Percentiles rank a stretch among this genome's conserved stretches.
phyloP scores from a whole-genome alignment of 2,113 vertebrate species.

The Macroglossus sobrinus region DNA sequence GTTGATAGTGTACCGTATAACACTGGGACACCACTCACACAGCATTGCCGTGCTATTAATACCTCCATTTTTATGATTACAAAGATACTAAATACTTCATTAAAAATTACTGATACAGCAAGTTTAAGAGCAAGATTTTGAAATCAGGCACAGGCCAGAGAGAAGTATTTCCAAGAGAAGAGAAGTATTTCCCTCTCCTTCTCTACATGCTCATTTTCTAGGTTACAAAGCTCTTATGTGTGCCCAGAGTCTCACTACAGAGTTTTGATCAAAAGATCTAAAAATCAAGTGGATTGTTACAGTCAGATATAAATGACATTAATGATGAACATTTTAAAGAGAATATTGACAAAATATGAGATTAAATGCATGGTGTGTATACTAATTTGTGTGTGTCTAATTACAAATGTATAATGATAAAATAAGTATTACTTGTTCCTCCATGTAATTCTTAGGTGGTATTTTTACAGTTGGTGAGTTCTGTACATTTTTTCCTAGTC shows the following conservation, averaged over 20 bases:
- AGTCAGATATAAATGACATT: neutral
- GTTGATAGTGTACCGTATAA: neutral
- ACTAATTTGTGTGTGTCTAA: neutral
- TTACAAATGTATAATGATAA: neutral
- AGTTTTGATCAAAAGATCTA: neutral
- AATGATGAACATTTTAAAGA: neutral
- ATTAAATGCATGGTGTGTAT: neutral
- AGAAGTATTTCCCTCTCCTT: neutral
- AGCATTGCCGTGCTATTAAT: neutral
- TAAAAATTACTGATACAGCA: neutral
- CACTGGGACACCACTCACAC: accelerated
- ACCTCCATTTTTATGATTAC: neutral
- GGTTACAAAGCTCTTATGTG: neutral
- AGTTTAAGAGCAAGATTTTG: neutral
- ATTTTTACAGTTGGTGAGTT: neutral
- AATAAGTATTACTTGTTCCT: neutral
- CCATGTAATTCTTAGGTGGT: neutral
- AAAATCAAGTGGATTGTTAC: neutral
- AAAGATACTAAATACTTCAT: neutral
- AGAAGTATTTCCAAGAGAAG: neutral
- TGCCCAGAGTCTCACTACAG: neutral
- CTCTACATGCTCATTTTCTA: neutral
- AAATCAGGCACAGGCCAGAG: neutral
- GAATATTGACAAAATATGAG: neutral
- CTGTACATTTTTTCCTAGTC: neutral